These are phyloP conservation scores for Melanostoma scalare DNA, from an alignment of 2,888 invertebrate genomes.

Conservation along the genomic window DNA sequence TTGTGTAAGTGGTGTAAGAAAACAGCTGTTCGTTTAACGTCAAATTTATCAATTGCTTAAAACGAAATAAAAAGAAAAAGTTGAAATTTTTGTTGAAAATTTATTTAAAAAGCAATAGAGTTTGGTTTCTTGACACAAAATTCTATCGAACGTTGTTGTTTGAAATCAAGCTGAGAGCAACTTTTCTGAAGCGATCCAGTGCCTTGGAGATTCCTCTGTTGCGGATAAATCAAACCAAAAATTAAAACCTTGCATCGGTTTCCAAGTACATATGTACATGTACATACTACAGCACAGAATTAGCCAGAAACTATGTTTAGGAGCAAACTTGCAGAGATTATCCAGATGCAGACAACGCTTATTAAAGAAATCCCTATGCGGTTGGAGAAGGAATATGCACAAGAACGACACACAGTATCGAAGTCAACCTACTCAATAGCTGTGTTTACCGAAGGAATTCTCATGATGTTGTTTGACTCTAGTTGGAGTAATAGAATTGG, in stretches of 20 bases:
- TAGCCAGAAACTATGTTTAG: conserved; percentile 97
- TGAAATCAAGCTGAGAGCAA: conserved; percentile 94
- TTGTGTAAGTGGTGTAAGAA: no score
- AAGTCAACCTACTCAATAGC: conserved; percentile 96
- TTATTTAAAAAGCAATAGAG: no score
- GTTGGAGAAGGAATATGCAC: conserved; percentile 95
- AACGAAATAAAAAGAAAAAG: no score
- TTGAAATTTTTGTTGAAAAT: no score
- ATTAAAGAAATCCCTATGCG: conserved; percentile 96
- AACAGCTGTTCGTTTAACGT: no score
- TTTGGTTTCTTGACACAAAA: no score
- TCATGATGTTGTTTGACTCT: conserved; percentile 97
- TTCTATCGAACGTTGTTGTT: no score
- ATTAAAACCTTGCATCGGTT: conserved; percentile 95
- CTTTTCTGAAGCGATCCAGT: conserved; percentile 96
- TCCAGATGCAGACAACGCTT: conserved; percentile 92
- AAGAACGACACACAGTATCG: conserved; percentile 94
- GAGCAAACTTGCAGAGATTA: conserved; percentile 94
- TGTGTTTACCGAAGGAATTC: conserved; percentile 96
- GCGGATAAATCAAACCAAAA: conserved; percentile 95
- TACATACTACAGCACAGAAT: conserved; percentile 94
- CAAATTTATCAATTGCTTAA: no score
- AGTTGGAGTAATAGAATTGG: conserved; percentile 96
- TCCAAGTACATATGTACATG: no score
- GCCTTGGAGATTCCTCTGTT: conserved; percentile 96